phyloP scores from a whole-genome alignment of 30 jellyfish, hydroid and myxozoan species.

The Hydra vulgaris region DNA sequence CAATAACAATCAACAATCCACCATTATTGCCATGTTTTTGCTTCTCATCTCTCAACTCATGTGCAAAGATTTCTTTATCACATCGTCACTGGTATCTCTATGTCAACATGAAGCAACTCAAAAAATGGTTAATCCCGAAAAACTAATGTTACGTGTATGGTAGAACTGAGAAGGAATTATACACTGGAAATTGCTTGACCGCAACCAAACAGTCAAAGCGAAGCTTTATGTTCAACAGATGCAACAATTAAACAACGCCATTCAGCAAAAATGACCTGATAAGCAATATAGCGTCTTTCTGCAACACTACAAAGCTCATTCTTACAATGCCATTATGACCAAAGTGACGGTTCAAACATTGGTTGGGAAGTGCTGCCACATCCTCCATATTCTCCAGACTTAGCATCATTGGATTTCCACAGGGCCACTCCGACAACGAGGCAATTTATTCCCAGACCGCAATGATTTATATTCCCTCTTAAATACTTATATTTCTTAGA shows the following conservation, averaged over 20 bases:
- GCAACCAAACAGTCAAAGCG: neutral
- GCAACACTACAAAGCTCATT: neutral
- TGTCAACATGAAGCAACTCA: neutral
- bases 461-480: no score
- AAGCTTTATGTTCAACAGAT: neutral
- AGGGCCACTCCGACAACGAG: no score
- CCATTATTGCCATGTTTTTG: neutral
- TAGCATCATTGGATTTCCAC: neutral
- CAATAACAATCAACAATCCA: neutral
- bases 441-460: no score
- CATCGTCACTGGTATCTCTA: neutral
- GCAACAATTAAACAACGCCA: neutral
- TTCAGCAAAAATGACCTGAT: neutral
- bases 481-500: no score
- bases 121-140: neutral
- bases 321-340: neutral
- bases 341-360: neutral
- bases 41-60: neutral
- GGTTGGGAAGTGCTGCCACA: no score
- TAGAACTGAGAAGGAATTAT: neutral
- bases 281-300: neutral
- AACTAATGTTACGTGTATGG: neutral
- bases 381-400: neutral
- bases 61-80: neutral
- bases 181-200: neutral